phyloP scores from a whole-genome alignment of 2,888 invertebrate species.

The Galerucella nymphaeae region DNA sequence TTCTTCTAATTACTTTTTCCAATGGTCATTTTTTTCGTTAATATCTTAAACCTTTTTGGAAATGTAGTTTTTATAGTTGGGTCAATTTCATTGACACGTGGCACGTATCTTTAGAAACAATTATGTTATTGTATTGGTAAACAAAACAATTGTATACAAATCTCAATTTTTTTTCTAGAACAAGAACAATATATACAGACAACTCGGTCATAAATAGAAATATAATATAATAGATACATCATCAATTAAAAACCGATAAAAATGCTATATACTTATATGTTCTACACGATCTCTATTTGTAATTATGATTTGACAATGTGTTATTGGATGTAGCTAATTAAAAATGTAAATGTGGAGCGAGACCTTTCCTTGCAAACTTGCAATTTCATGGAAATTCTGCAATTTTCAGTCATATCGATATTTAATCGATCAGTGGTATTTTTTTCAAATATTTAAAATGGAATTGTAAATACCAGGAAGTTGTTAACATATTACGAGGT shows the following conservation, averaged over 20 bases:
- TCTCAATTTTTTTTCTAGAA: background rate
- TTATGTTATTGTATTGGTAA: too few relatives aligned
- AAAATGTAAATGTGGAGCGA: slow-evolving; percentile 26
- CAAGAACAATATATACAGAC: background rate
- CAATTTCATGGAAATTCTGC: slow-evolving; percentile 29
- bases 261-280: slow-evolving; percentile 8
- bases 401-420: slow-evolving; percentile 14
- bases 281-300: slow-evolving; percentile 24
- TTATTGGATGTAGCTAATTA: slow-evolving; percentile 31
- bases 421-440: slow-evolving; percentile 6
- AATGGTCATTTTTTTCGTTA: too few relatives aligned
- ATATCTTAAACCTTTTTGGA: too few relatives aligned
- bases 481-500: background rate
- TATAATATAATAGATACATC: background rate
- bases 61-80: too few relatives aligned
- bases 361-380: slow-evolving; percentile 30
- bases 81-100: too few relatives aligned
- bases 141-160: background rate
- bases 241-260: slow-evolving; percentile 4
- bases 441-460: slow-evolving; percentile 21
- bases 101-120: too few relatives aligned
- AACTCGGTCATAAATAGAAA: background rate
- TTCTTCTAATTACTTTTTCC: too few relatives aligned
- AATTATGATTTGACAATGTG: slow-evolving; percentile 25
- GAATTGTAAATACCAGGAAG: slow-evolving; percentile 15